phyloP scores from a whole-genome alignment of 2,113 vertebrate species.

The Mohoua ochrocephala region DNA sequence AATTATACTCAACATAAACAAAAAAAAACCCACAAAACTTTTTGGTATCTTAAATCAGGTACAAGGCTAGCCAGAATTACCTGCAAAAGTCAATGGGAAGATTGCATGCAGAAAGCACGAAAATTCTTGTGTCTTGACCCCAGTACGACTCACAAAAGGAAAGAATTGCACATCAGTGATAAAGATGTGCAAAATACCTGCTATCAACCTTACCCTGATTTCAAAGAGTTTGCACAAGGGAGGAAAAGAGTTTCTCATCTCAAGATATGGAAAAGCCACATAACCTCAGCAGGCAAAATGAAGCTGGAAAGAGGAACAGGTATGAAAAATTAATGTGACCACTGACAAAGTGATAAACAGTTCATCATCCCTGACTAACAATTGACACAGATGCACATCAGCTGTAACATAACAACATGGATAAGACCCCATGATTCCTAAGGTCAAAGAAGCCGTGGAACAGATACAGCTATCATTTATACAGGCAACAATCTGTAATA shows the following conservation, averaged over 20 bases:
- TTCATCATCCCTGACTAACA: background rate
- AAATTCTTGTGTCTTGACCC: background rate
- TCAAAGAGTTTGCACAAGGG: background rate
- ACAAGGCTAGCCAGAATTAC: background rate
- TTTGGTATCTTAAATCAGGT: background rate
- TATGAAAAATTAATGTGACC: background rate
- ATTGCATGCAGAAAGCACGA: background rate
- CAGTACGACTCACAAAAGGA: background rate
- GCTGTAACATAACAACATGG: background rate
- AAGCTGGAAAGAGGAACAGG: background rate
- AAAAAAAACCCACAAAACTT: background rate
- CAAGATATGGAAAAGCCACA: background rate
- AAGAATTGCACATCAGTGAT: background rate
- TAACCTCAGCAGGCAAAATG: background rate
- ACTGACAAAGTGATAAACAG: background rate
- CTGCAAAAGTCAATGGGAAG: background rate
- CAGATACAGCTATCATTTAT: background rate
- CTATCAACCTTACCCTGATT: background rate
- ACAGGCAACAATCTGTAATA: background rate
- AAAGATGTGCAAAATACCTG: background rate
- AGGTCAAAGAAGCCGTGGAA: conserved; percentile 17
- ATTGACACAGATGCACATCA: conserved; percentile 2
- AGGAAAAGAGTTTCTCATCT: background rate
- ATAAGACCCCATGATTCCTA: background rate
- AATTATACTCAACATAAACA: background rate